Evolutionary conservation across 1,140 invertebrate species (phyloP), one percentile per base, ranked within the genome.

Genomic region (Microplitis mediator): DNA sequence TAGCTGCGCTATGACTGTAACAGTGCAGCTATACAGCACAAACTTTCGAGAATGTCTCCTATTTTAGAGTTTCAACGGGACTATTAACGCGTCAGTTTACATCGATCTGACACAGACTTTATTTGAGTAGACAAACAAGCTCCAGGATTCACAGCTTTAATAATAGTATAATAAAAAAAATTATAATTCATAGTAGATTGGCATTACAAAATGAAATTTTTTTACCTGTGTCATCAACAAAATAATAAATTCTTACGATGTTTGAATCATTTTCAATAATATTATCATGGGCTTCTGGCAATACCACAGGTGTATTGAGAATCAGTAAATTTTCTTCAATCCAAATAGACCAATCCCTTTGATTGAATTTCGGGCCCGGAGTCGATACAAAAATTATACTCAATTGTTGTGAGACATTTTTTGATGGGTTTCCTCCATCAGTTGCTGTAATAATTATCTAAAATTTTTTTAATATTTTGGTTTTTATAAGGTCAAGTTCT

Each of bases 181-280:
- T 23, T 23, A 23, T 23, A 23, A 23, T 23, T 23, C 2, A 23
- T 23, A 23, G 23, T 23, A 23, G 6, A 8, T 3, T 11, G 11
- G 11, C 11, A 56, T 14, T 39, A 16, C 23, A 56, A 14, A 56
- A 56, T 14, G 13, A 56, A 4, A 13, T 3, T 6, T 56, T 14
- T 79, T 81, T 77, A 89, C 88, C 83, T 74, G 85, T 69, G 36
- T 70, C 65, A 52, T 65, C 71, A 34, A 89, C 86, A 61, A 77
- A 86, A 74, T 89, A 89, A 75, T 82, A 88, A 14, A 88, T 85
- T 9, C 72, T 51, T 39, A 81, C 77, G 63, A 83, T 86, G 68
- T 85, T 82, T 16, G 62, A 58, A 23, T 63, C 73, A 4, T 69
- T 72, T 64, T 83, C 74, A 74, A 87, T 88, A 72, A 88, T 87